Evolutionary conservation across 2,113 vertebrate species (phyloP).

Genomic region (Tamias sibiricus): DNA sequence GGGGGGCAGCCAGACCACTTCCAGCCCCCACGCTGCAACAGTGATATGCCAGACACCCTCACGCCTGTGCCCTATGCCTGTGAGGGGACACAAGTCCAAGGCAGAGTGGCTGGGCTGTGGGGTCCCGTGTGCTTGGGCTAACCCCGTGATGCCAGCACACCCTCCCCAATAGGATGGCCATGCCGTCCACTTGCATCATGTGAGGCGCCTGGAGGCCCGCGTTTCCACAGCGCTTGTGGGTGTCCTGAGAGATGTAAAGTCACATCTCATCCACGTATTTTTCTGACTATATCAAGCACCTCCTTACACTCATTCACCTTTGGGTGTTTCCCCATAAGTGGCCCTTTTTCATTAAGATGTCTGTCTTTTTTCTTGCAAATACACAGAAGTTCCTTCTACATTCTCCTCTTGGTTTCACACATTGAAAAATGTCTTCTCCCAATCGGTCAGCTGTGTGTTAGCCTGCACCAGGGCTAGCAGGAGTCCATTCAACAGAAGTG

Average conservation of each 20-base stretch:
- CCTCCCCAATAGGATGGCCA: no score
- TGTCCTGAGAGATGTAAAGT: background rate
- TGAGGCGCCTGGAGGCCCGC: background rate
- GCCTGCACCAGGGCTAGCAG: background rate
- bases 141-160: no score
- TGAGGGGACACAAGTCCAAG: background rate
- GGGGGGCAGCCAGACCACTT: background rate
- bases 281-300: background rate
- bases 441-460: background rate
- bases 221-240: background rate
- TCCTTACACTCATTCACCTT: background rate
- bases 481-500: slow-evolving; percentile 13
- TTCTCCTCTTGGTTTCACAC: background rate
- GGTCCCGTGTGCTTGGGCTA: background rate
- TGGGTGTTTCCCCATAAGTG: background rate
- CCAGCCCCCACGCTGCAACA: background rate
- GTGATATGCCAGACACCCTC: background rate
- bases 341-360: background rate
- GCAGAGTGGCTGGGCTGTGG: background rate
- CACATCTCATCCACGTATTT: background rate
- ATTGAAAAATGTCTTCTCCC: slow-evolving; percentile 26
- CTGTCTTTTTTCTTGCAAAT: slow-evolving; percentile 20
- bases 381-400: background rate
- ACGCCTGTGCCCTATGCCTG: no score
- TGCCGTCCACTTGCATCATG: no score